These are phyloP conservation scores for Drosophila tani DNA, from an alignment of 1,140 invertebrate genomes.

Conservation along the genomic window DNA sequence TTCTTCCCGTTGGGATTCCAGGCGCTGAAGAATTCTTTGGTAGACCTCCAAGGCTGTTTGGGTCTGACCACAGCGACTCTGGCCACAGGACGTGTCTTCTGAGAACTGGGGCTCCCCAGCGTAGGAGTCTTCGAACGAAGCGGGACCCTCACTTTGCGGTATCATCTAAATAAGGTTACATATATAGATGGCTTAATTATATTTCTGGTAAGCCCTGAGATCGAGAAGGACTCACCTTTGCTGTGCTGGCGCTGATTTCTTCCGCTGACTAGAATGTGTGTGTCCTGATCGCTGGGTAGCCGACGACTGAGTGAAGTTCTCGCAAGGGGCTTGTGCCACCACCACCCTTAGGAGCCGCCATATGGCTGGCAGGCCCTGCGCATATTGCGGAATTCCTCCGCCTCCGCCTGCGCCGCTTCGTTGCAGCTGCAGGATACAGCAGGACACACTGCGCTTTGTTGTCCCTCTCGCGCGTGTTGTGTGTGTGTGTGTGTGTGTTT, in stretches of 20 bases:
- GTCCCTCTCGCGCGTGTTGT: slow-evolving; percentile 38
- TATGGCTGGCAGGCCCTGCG: slow-evolving; percentile 71
- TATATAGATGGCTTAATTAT: not conserved
- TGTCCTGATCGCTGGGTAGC: slow-evolving; percentile 54
- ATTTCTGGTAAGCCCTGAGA: too few relatives aligned
- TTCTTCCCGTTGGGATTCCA: not conserved
- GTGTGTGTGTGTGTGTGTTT: not conserved
- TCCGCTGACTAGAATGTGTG: slow-evolving; percentile 58
- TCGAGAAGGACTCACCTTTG: slow-evolving; percentile 8
- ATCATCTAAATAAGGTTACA: slow-evolving; percentile 43
- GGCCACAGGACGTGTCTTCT: slow-evolving; percentile 34
- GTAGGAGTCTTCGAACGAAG: slow-evolving; percentile 3
- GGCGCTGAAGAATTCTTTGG: slow-evolving; percentile 42
- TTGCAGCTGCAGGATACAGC: slow-evolving; percentile 44
- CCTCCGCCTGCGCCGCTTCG: slow-evolving; percentile 16
- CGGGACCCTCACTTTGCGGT: slow-evolving; percentile 42
- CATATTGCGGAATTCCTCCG: slow-evolving; percentile 79
- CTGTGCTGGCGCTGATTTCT: slow-evolving; percentile 42
- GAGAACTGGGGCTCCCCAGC: not conserved
- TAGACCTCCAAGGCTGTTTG: slow-evolving; percentile 58
- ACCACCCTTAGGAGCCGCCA: slow-evolving; percentile 65
- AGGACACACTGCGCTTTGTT: slow-evolving; percentile 42
- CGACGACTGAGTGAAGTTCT: slow-evolving; percentile 62
- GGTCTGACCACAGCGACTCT: slow-evolving; percentile 50
- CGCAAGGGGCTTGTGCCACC: slow-evolving; percentile 53